A percentile compares a stretch with the other conserved stretches of the same genome.
phyloP scores from a whole-genome alignment of 35 echinoderm and acorn worm genomes.

The Apostichopus japonicus region DNA sequence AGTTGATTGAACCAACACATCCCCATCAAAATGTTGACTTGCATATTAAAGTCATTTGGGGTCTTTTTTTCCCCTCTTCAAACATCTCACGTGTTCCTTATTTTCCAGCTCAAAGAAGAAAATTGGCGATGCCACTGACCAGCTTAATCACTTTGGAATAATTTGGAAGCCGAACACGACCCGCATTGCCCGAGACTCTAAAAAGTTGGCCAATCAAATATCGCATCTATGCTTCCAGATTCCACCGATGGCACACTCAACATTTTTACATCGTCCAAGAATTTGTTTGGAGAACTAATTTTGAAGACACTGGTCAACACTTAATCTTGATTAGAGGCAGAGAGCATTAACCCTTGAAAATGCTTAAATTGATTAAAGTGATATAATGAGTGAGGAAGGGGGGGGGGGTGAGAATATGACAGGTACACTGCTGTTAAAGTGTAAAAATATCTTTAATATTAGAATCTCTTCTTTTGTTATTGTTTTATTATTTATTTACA shows the following conservation, averaged over 20 bases:
- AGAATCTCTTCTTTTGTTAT: no score
- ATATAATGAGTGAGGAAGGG: not conserved
- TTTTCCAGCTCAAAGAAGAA: not conserved
- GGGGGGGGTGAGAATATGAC: no score
- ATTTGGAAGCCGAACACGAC: not conserved
- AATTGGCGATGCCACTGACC: not conserved
- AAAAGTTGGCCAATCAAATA: not conserved
- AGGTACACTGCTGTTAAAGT: no score
- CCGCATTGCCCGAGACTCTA: not conserved
- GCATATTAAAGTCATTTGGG: not conserved
- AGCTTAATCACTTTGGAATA: not conserved
- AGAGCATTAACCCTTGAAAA: not conserved
- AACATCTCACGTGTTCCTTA: not conserved
- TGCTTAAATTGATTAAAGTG: constrained; percentile 1
- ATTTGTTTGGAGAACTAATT: constrained; percentile 10
- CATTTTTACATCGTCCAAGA: not conserved
- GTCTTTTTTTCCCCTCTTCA: not conserved
- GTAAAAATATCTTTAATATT: no score
- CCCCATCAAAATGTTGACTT: not conserved
- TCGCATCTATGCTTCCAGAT: not conserved
- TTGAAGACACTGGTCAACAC: not conserved
- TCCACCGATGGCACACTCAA: not conserved
- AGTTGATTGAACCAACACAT: not conserved
- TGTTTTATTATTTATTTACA: no score
- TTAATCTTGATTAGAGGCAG: not conserved